Evolutionary conservation across 2,113 vertebrate species (phyloP).

Genomic region (Pimephales promelas): DNA sequence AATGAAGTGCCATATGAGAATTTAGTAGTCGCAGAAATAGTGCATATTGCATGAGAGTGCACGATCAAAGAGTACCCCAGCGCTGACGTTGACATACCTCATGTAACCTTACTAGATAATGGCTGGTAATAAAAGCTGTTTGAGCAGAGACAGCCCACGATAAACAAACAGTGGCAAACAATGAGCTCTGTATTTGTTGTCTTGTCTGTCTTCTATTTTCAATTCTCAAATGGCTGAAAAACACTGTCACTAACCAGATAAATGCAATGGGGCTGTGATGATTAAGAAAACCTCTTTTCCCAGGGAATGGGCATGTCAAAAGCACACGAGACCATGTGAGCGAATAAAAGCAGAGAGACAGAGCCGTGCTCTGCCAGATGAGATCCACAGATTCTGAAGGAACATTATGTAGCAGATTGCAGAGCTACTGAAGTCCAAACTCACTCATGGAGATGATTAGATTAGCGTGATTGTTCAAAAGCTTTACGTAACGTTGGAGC

Average conservation of each 20-base stretch:
- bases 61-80: neutral
- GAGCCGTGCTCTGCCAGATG: neutral
- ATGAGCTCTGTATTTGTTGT: neutral
- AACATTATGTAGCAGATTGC: constrained; percentile 45
- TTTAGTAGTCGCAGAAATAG: neutral
- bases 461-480: constrained; percentile 42
- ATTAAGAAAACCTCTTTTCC: constrained; percentile 29
- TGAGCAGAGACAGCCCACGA: neutral
- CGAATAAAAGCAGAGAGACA: constrained; percentile 1
- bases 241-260: neutral
- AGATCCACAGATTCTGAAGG: constrained; percentile 21
- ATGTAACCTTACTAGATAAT: neutral
- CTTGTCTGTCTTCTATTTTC: neutral
- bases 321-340: constrained; percentile 13
- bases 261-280: neutral
- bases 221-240: neutral
- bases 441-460: constrained; percentile 50
- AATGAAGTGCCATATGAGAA: neutral
- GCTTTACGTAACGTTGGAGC: constrained; percentile 32
- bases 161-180: neutral
- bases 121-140: neutral
- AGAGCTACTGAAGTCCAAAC: constrained; percentile 9
- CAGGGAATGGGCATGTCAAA: constrained; percentile 21
- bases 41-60: neutral
- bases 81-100: neutral